phyloP scores from a whole-genome alignment of 2,797 vertebrate genomes.

The Sorex maritimensis region DNA sequence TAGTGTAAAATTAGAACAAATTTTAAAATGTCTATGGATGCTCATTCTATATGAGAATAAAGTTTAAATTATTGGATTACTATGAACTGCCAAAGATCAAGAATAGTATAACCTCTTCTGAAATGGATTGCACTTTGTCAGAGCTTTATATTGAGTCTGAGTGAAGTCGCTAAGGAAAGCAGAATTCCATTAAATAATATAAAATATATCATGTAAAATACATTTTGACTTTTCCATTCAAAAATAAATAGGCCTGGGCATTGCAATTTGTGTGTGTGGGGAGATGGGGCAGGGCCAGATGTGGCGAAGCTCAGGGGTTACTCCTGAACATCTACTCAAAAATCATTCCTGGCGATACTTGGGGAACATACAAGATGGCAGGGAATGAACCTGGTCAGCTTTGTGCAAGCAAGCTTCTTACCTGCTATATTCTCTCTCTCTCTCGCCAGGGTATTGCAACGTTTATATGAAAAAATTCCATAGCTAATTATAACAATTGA shows the following conservation, averaged over 20 bases:
- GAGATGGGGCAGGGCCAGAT: too few species aligned
- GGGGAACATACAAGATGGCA: too few species aligned
- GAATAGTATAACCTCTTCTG: not conserved
- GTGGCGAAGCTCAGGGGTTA: too few species aligned
- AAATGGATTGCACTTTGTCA: not conserved
- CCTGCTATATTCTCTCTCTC: too few species aligned
- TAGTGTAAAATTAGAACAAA: not conserved
- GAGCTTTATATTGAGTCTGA: not conserved
- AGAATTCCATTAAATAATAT: not conserved
- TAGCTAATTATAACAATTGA: not conserved
- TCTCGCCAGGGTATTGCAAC: not conserved
- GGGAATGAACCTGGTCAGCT: too few species aligned
- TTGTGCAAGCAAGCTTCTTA: too few species aligned
- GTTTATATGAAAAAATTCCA: not conserved
- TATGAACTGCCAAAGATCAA: not conserved
- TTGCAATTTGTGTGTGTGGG: too few species aligned
- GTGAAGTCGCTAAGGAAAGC: not conserved
- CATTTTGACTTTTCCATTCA: slow-evolving; percentile 13
- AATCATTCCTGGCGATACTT: too few species aligned
- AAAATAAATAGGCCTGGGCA: not conserved
- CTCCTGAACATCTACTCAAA: too few species aligned
- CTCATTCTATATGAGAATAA: not conserved
- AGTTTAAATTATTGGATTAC: not conserved
- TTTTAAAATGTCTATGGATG: not conserved
- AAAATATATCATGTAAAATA: not conserved